These are phyloP conservation scores for Argyresthia goedartella DNA, from an alignment of 2,888 invertebrate species.

Conservation along the genomic window DNA sequence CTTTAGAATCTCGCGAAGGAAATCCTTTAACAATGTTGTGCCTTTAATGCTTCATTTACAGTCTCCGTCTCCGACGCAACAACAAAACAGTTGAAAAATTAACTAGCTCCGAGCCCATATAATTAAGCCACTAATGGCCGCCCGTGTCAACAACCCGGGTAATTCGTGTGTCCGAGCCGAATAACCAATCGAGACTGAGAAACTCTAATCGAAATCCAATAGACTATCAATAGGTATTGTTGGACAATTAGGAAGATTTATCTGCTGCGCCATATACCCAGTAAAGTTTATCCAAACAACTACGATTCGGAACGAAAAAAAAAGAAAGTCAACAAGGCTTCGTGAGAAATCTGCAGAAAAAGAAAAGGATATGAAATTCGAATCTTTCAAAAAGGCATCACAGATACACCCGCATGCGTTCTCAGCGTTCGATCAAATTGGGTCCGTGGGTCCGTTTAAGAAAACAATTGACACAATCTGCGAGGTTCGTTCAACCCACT, in stretches of 20 bases:
- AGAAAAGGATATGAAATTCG: too few species aligned
- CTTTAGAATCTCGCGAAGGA: background rate
- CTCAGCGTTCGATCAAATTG: constrained; percentile 2
- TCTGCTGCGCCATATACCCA: too few species aligned
- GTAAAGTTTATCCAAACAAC: too few species aligned
- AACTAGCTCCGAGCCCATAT: constrained; percentile 9
- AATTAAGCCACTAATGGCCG: constrained; percentile 9
- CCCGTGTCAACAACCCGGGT: constrained; percentile 10
- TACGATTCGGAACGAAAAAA: too few species aligned
- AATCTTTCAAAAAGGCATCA: background rate
- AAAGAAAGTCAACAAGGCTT: background rate
- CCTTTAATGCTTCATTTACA: background rate
- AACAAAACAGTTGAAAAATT: constrained; percentile 9
- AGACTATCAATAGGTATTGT: constrained; percentile 10
- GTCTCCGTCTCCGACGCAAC: constrained; percentile 1
- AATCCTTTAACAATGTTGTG: background rate
- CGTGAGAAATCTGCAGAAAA: background rate
- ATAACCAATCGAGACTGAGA: constrained; percentile 1
- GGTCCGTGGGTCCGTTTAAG: constrained; percentile 38
- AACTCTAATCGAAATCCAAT: constrained; percentile 17
- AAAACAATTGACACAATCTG: constrained; percentile 59
- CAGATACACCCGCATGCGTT: constrained; percentile 42
- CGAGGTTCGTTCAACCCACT: constrained; percentile 47
- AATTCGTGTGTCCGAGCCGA: constrained; percentile 7
- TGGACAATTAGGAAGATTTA: too few species aligned